phyloP scores from a whole-genome alignment of 2,797 vertebrate species.

The Petrocephalus schoutedeni region DNA sequence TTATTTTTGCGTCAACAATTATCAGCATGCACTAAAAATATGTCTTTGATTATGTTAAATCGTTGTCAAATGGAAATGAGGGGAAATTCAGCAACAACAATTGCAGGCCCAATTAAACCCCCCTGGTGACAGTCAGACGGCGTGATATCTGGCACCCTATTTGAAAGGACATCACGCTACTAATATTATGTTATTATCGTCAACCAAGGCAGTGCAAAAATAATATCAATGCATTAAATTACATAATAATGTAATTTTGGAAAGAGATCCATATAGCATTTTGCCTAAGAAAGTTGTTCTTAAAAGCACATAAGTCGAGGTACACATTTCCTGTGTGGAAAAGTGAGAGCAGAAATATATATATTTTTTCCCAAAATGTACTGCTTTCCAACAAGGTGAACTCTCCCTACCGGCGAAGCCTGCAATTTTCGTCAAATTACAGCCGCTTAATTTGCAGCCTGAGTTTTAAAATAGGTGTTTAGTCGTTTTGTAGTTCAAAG shows the following conservation, averaged over 20 bases:
- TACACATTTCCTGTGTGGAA: slow-evolving; percentile 12
- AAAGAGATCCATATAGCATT: not conserved
- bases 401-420: slow-evolving; percentile 30
- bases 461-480: slow-evolving; percentile 21
- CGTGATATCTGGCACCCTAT: not conserved
- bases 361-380: slow-evolving; percentile 29
- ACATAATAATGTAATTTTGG: not conserved
- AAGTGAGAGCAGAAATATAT: slow-evolving; percentile 40
- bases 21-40: not conserved
- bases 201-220: not conserved
- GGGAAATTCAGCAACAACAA: not conserved
- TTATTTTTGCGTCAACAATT: not conserved
- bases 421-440: slow-evolving; percentile 29
- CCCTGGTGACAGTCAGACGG: not conserved
- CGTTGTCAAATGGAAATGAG: not conserved
- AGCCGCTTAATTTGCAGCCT: slow-evolving; percentile 27
- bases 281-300: slow-evolving; percentile 31
- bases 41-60: not conserved
- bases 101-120: not conserved
- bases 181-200: not conserved
- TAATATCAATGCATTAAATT: slow-evolving; percentile 37
- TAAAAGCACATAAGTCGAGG: slow-evolving; percentile 29
- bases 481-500: slow-evolving; percentile 13
- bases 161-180: not conserved
- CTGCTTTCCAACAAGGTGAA: slow-evolving; percentile 31